Evolutionary conservation across 2,797 vertebrate genomes (phyloP), one percentile per base, ranked within the genome.

Genomic region (Sarcophilus harrisii): DNA sequence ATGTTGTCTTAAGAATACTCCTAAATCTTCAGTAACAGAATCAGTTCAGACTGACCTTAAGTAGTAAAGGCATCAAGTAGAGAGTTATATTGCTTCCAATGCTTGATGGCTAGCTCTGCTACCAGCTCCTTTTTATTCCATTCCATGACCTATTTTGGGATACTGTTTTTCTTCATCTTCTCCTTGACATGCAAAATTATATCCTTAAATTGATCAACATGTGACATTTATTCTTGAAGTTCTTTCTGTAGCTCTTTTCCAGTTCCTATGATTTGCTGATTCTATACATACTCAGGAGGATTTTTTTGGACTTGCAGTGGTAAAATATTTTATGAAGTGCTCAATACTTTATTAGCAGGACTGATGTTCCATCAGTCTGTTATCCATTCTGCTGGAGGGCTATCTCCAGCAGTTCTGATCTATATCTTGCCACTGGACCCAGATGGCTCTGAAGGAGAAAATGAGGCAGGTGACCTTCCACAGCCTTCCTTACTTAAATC

Each of bases 1-100:
- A 99, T 99, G 99, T 99, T 99, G 98, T 99, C 99, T n/a, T 99
- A 99, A 99, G 99, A 99, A 98, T 99, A 99, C 99, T 99, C 99
- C 98, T 99, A 99, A 98, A 99, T 99, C 99, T 99, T 99, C 98
- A 99, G 98, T 98, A 99, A 99, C 98, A 99, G 99, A 95, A 99
- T 99, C 98, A 99, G 99, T 98, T 99, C 99, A 54, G 99, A 99
- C 98, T 99, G 99, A 98, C 99, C 99, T 99, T 99, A 99, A 98
- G 99, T 99, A 96, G 99, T 99, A 98, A 99, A 99, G 98, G 99
- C 99, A 98, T 99, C 99, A 98, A 99, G 99, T 97, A 99, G 99
- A 98, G 99, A 99, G 98, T 99, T 99, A 99, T 99, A 99, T 99
- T 99, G 99, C 99, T 99, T 99, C 99, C 99, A 99, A 98, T 99